Evolutionary conservation across 2,888 invertebrate genomes (phyloP).

Genomic region (Patella depressa): DNA sequence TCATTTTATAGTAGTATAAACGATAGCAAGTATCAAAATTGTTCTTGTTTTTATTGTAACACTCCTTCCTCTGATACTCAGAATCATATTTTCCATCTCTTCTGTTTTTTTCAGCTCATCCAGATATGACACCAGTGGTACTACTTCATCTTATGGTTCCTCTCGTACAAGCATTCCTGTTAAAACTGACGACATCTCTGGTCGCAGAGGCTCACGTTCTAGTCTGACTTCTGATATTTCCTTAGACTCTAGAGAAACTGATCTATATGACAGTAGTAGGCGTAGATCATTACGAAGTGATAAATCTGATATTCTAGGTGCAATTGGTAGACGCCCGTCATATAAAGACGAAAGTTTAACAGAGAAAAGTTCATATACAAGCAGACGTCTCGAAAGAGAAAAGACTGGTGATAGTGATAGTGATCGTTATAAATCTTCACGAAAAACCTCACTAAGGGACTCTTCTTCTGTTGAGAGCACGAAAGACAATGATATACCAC

Average conservation of each 20-base stretch:
- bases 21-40: too few relatives aligned
- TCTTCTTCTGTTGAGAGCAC: background rate
- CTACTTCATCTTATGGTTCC: slow-evolving; percentile 18
- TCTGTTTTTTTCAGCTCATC: slow-evolving; percentile 12
- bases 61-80: background rate
- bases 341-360: slow-evolving; percentile 14
- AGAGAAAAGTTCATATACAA: background rate
- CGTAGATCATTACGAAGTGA: background rate
- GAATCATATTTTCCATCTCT: slow-evolving; percentile 11
- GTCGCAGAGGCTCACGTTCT: slow-evolving; percentile 13
- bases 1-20: too few relatives aligned
- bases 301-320: slow-evolving; percentile 2
- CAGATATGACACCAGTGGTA: slow-evolving; percentile 15
- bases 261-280: background rate
- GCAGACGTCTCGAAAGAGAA: slow-evolving; percentile 10
- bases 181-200: slow-evolving; percentile 1
- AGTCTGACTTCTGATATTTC: slow-evolving; percentile 23
- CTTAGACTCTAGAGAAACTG: background rate
- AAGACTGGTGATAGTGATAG: slow-evolving; percentile 20
- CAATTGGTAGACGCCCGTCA: background rate
- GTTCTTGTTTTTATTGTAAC: too few relatives aligned
- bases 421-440: background rate
- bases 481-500: background rate
- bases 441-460: background rate
- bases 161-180: slow-evolving; percentile 14